These are phyloP conservation scores for Cistogaster globosa DNA, from an alignment of 2,888 invertebrate genomes.

Conservation along the genomic window DNA sequence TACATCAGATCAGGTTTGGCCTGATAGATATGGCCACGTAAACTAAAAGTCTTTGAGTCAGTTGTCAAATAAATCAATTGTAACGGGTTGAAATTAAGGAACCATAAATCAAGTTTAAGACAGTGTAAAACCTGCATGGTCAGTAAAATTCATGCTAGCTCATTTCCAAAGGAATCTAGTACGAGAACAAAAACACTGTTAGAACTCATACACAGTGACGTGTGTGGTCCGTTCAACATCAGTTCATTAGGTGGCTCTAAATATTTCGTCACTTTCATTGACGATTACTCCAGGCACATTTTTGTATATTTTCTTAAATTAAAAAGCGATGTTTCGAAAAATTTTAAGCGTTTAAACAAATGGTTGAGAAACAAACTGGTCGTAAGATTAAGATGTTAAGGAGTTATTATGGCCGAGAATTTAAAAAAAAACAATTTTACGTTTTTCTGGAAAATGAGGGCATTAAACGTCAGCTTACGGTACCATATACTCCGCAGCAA, in stretches of 20 bases:
- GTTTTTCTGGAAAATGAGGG: slow-evolving; percentile 58
- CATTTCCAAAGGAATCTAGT: slow-evolving; percentile 39
- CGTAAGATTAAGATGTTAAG: slow-evolving; percentile 42
- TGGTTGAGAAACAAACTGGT: slow-evolving; percentile 51
- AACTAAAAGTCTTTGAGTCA: slow-evolving; percentile 31
- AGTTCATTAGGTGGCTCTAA: slow-evolving; percentile 52
- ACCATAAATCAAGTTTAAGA: no score
- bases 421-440: slow-evolving; percentile 39
- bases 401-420: slow-evolving; percentile 59
- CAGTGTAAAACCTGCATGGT: slow-evolving; percentile 41
- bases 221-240: slow-evolving; percentile 52
- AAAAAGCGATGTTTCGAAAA: slow-evolving; percentile 42
- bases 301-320: slow-evolving; percentile 53
- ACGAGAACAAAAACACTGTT: slow-evolving; percentile 25
- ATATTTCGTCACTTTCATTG: slow-evolving; percentile 55
- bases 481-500: slow-evolving; percentile 72
- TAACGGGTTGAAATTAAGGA: slow-evolving; percentile 22
- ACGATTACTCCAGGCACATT: slow-evolving; percentile 40
- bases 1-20: slow-evolving; percentile 32
- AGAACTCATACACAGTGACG: slow-evolving; percentile 55
- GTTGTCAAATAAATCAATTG: slow-evolving; percentile 40
- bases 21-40: slow-evolving; percentile 54
- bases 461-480: slow-evolving; percentile 65
- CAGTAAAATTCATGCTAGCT: slow-evolving; percentile 51
- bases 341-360: slow-evolving; percentile 52